Conservation (phyloP, 2,113 vertebrate genomes). For the Passer montanus region DNA sequence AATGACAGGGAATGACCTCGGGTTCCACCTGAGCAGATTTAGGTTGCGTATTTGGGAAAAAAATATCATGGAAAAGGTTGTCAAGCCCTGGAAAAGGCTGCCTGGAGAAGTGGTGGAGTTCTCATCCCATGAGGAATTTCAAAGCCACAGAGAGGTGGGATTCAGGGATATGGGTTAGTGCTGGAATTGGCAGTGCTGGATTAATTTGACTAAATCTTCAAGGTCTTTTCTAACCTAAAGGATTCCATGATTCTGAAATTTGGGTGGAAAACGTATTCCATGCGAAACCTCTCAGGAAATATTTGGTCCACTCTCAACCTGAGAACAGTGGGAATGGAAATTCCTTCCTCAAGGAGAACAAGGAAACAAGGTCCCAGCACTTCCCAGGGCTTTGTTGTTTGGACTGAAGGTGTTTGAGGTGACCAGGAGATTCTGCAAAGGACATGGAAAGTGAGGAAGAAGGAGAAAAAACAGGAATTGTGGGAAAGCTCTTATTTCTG, state of each 20-base stretch:
- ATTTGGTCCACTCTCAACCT: not conserved
- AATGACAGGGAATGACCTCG: not conserved
- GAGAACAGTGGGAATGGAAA: not conserved
- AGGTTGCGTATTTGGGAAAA: not conserved
- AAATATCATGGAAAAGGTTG: fast-evolving
- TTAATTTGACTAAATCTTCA: not conserved
- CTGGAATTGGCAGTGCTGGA: not conserved
- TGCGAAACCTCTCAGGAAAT: fast-evolving
- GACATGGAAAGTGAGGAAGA: not conserved
- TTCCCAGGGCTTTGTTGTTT: not conserved
- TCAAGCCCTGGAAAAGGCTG: not conserved
- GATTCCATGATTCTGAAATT: not conserved
- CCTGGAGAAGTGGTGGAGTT: not conserved
- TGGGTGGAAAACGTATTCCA: not conserved
- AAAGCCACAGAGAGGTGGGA: fast-evolving
- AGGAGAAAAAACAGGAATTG: not conserved
- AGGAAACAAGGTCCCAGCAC: not conserved
- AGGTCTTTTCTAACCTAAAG: not conserved
- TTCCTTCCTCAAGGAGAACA: not conserved
- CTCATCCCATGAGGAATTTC: not conserved
- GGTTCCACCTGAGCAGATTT: not conserved
- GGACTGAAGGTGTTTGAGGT: not conserved
- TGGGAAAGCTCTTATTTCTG: not conserved
- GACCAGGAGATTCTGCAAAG: fast-evolving
- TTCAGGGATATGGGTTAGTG: not conserved